phyloP scores from a whole-genome alignment of 1,140 invertebrate species.

The Apis florea region DNA sequence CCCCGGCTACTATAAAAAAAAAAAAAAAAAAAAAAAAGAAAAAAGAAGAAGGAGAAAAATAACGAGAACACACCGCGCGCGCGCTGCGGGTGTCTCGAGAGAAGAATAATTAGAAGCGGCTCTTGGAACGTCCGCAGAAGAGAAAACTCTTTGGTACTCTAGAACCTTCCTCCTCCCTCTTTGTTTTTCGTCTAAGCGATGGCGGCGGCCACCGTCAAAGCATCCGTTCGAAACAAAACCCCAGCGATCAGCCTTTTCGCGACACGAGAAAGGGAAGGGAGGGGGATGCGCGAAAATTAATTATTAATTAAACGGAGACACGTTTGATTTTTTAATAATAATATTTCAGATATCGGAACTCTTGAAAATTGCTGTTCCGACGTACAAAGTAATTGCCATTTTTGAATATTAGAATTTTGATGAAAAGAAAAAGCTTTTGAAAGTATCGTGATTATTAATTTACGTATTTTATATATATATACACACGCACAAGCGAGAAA shows the following conservation, averaged over 20 bases:
- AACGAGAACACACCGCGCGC: slow-evolving; percentile 48
- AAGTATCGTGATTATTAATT: too few species aligned
- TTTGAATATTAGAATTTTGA: too few species aligned
- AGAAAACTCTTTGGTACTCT: slow-evolving; percentile 34
- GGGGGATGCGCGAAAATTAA: too few species aligned
- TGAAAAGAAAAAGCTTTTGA: too few species aligned
- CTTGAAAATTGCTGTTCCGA: too few species aligned
- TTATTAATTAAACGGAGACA: too few species aligned
- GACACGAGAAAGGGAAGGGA: neutral
- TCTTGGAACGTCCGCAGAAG: slow-evolving; percentile 42
- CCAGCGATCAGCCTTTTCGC: neutral
- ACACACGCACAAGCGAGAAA: too few species aligned
- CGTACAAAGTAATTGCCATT: too few species aligned
- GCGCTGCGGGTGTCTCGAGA: slow-evolving; percentile 58
- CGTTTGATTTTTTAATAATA: too few species aligned
- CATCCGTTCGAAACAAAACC: neutral
- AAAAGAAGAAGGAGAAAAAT: neutral
- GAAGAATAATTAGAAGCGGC: slow-evolving; percentile 65
- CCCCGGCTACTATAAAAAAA: slow-evolving; percentile 58
- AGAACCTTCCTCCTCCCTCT: neutral
- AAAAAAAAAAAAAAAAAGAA: slow-evolving; percentile 39
- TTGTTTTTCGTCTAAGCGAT: too few species aligned
- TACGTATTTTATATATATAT: too few species aligned
- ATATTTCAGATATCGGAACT: too few species aligned
- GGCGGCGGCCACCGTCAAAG: neutral